These are phyloP conservation scores for Apaloderma vittatum DNA, from an alignment of 2,113 vertebrate species.

Conservation along the genomic window DNA sequence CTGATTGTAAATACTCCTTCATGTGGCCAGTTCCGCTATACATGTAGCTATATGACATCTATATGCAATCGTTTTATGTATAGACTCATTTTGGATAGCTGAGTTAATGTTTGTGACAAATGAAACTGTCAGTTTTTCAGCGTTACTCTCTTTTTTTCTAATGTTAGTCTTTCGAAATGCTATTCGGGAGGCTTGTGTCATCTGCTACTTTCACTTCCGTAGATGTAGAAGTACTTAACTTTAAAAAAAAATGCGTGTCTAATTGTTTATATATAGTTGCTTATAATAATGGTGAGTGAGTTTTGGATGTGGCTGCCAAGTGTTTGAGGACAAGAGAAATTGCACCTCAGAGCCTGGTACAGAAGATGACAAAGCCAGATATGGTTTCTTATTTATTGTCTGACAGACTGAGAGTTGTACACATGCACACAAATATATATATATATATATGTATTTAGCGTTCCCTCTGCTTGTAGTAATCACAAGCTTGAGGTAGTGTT, in stretches of 20 bases:
- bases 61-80: neutral
- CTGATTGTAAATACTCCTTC: neutral
- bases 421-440: neutral
- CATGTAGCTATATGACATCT: neutral
- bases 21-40: neutral
- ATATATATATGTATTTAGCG: neutral
- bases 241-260: neutral
- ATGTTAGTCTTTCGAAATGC: neutral
- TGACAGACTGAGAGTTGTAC: neutral
- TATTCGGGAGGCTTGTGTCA: neutral
- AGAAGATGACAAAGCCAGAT: neutral
- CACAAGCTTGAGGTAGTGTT: neutral
- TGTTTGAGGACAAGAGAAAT: neutral
- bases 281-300: neutral
- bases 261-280: neutral
- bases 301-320: neutral
- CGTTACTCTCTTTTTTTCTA: neutral
- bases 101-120: neutral
- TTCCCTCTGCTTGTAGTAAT: neutral
- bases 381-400: neutral
- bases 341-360: neutral
- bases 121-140: neutral
- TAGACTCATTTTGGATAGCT: neutral
- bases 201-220: slow-evolving; percentile 4
- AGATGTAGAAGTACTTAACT: neutral